Base-by-base conservation (phyloP, 2,888 invertebrate genomes). In the Cybosia mesomella region DNA sequence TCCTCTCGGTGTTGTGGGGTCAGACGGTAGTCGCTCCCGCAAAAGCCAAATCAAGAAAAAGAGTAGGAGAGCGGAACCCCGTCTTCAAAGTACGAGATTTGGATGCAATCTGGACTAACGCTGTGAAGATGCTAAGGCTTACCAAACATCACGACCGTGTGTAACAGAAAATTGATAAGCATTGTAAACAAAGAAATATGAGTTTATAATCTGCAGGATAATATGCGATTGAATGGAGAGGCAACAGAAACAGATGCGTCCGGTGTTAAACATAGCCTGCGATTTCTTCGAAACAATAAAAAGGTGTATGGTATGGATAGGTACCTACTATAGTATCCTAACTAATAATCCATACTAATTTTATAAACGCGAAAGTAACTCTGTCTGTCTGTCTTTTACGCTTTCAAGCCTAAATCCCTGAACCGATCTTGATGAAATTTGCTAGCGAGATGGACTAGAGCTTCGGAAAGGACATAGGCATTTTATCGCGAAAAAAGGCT, bases 121-220 rank as follows among this genome's bases (percentile, higher is more conserved):
- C 7, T 43, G 18, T 9, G 9, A 0, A 9, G 49, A n/a, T 49
- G 49, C 3, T 18, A 8, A 13, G 1, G 76, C 68, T 81, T 24
- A 43, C 13, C 39, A 36, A 61, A 66, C 58, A 28, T 49, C 4
- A 0, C 5, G 21, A 2, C 77, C 39, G 82, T 87, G 64, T 81
- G 68, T 77, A 61, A 10, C 67, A 55, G 21, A 81, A 84, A 83
- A 83, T 77, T 82, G 85, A 83, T 74, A 85, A 80, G 74, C 72
- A 80, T 80, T 85, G 84, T 88, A 88, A 90, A 90, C 89, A 90
- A 90, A 90, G 87, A 85, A 85, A 84, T 85, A 85, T 85, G 81
- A 83, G 81, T 85, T 87, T 87, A 83, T 88, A 86, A 88, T 87
- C 80, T 80, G 75, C 75, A 68, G 74, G 76, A 75, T 80, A 84